Conservation (phyloP, 1,140 invertebrate species). For the Drosophila serrata region DNA sequence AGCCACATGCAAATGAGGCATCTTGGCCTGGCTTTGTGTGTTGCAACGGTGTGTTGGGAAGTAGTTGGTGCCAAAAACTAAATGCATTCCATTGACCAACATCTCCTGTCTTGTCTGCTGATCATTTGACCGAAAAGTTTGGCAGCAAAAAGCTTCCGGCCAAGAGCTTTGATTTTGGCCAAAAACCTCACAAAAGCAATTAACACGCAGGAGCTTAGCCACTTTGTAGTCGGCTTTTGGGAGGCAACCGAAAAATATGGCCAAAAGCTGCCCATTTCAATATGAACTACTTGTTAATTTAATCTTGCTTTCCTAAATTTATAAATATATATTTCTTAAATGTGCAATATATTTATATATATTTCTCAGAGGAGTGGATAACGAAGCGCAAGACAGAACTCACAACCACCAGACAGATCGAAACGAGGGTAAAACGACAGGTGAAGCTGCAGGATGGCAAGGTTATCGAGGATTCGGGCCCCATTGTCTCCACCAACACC, state of each 20-base stretch:
- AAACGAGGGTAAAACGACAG: slow-evolving; percentile 95
- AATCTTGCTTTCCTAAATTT: background rate
- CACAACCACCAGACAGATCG: slow-evolving; percentile 94
- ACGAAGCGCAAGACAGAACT: slow-evolving; percentile 94
- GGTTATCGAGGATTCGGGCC: slow-evolving; percentile 94
- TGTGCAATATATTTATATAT: background rate
- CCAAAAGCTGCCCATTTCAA: slow-evolving; percentile 21
- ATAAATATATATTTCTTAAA: background rate
- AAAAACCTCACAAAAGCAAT: slow-evolving; percentile 9
- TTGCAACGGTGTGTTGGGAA: slow-evolving; percentile 21
- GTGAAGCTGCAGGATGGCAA: slow-evolving; percentile 95
- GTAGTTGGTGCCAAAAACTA: slow-evolving; percentile 32
- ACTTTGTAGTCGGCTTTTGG: slow-evolving; percentile 40
- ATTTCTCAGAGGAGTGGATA: slow-evolving; percentile 94
- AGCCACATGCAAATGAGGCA: slow-evolving; percentile 58
- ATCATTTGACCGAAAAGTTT: slow-evolving; percentile 33
- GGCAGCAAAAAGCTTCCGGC: slow-evolving; percentile 3
- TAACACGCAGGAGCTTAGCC: slow-evolving; percentile 1
- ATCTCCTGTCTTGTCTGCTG: slow-evolving; percentile 32
- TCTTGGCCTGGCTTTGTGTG: slow-evolving; percentile 26
- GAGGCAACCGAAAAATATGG: slow-evolving; percentile 11
- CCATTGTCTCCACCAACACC: slow-evolving; percentile 94
- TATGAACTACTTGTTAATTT: background rate
- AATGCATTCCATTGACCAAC: slow-evolving; percentile 17
- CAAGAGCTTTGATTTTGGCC: slow-evolving; percentile 37